Base-by-base conservation (phyloP, 2,113 vertebrate genomes). In the Girardinichthys multiradiatus region DNA sequence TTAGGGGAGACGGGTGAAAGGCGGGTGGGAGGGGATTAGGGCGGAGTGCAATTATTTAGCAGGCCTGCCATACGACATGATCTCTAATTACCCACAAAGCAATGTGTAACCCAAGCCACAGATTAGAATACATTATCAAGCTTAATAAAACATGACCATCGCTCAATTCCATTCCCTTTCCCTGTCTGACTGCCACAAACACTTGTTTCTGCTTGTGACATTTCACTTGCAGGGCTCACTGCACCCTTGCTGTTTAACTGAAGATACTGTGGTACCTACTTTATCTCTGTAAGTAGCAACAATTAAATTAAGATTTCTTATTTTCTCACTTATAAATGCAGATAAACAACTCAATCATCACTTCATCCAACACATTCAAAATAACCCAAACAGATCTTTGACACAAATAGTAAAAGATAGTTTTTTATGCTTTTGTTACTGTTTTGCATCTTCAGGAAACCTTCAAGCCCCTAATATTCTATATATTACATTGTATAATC, bases 51-150 rank as follows among this genome's bases (percentile, higher is more conserved):
- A 82, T 90, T 91, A 87, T 91, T 90, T 84, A 92, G 77, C 70
- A 74, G 79, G 87, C 83, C 81, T 72, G 79, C 76, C 86, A 82
- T 86, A 86, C 74, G 67, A 90, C 92, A 88, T 86, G 84, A 90
- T 91, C 87, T 91, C 90, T 93, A 92, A 91, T 94, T 94, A 92
- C 91, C 87, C 85, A 92, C 92, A 92, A 93, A 89, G 91, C 86
- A 90, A 81, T 81, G 86, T 87, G 90, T 91, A 93, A 94, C 90
- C 86, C 82, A 68, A 94, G 83, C 87, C 83, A 66, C 83, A 92
- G 87, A 90, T 91, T 90, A 91, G 83, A 63, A 84, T 70, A 82
- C 71, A 87, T 91, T 91, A 89, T 91, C 84, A 83, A 81, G 84
- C 88, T 93, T 92, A 93, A 93, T 93, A 93, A 93, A 92, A 92